Conservation (phyloP, 2,113 vertebrate genomes). For the Atlantisia rogersi region DNA sequence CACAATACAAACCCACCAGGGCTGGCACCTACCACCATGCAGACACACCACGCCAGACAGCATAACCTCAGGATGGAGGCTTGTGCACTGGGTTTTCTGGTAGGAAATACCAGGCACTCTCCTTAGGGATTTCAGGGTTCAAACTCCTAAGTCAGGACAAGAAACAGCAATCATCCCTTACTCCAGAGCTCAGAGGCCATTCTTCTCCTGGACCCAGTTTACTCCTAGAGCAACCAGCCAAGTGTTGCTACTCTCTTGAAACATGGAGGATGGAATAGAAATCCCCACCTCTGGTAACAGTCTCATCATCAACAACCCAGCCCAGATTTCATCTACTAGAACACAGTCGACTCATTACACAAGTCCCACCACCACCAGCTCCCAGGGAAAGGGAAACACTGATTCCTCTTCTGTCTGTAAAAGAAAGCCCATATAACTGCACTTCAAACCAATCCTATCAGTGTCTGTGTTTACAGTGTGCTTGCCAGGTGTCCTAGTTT, state of each 20-base stretch:
- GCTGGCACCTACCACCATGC: not conserved
- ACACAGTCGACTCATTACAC: not conserved
- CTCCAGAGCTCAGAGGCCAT: not conserved
- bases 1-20: not conserved
- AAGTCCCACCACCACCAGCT: not conserved
- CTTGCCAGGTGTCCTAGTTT: slow-evolving; percentile 50
- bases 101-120: not conserved
- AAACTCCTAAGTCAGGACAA: not conserved
- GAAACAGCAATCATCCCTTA: not conserved
- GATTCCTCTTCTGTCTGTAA: not conserved
- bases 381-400: not conserved
- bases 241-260: not conserved
- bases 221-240: not conserved
- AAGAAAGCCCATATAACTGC: not conserved
- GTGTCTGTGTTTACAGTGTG: not conserved
- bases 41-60: accelerated
- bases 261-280: not conserved
- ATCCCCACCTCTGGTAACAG: not conserved
- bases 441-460: not conserved
- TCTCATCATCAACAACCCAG: not conserved
- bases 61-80: not conserved
- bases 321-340: not conserved
- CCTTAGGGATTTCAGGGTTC: not conserved
- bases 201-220: not conserved
- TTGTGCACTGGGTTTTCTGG: not conserved